Evolutionary conservation across 1,140 invertebrate species (phyloP).

Genomic region (Heliconius himera): DNA sequence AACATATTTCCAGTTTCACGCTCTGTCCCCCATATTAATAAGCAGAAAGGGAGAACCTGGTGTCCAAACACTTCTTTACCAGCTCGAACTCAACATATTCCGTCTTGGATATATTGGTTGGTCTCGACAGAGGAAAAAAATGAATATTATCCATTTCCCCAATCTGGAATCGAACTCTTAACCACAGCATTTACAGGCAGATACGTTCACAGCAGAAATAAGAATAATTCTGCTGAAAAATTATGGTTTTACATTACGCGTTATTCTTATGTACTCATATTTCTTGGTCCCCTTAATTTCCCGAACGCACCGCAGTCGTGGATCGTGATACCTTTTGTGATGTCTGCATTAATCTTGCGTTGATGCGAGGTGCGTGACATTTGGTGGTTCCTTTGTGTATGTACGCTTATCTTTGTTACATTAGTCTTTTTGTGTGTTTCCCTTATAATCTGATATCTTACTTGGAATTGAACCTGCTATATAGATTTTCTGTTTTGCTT

Average conservation of each 20-base stretch:
- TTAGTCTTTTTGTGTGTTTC: neutral
- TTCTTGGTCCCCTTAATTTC: neutral
- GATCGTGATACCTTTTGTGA: constrained; percentile 23
- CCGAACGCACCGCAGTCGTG: constrained; percentile 9
- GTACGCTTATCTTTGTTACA: neutral
- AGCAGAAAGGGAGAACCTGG: no score
- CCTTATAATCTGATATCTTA: neutral
- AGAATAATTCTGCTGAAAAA: neutral
- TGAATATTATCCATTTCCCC: no score
- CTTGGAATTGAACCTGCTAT: no score
- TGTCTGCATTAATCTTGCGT: constrained; percentile 28
- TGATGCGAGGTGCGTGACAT: constrained; percentile 23
- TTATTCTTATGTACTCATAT: neutral
- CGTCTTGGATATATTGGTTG: no score
- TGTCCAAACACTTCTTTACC: no score
- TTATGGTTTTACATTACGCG: neutral
- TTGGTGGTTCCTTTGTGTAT: constrained; percentile 15
- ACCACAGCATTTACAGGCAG: no score
- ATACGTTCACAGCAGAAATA: neutral
- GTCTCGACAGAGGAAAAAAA: no score
- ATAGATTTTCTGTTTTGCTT: no score
- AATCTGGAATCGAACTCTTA: no score
- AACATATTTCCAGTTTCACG: no score
- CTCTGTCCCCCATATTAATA: no score
- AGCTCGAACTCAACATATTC: no score